These are phyloP conservation scores for Telenomus remus DNA, from an alignment of 1,140 invertebrate genomes.

Conservation along the genomic window DNA sequence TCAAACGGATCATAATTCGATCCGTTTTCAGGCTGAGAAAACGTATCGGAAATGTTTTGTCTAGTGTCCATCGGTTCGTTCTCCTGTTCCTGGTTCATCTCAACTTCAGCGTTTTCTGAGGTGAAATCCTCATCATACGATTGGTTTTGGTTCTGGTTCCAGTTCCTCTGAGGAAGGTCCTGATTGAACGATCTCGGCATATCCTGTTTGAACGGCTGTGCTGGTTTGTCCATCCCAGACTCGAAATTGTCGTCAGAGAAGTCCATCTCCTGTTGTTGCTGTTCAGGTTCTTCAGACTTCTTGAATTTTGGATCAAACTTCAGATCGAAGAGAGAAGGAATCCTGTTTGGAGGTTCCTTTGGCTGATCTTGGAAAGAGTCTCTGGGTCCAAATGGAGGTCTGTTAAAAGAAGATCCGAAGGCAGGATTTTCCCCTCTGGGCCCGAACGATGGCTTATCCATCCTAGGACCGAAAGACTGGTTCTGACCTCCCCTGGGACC, in stretches of 20 bases:
- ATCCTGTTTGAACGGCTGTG: constrained; percentile 1
- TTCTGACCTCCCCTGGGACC: constrained; percentile 6
- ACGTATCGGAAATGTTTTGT: constrained; percentile 1
- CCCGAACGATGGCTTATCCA: constrained; percentile 29
- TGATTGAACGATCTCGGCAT: not conserved
- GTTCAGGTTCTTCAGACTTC: not conserved
- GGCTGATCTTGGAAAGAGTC: constrained; percentile 16
- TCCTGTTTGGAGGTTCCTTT: constrained; percentile 16
- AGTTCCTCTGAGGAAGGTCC: not conserved
- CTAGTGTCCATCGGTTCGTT: not conserved
- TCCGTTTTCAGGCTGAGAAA: constrained; percentile 13
- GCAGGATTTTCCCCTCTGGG: constrained; percentile 14
- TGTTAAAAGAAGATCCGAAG: constrained; percentile 9
- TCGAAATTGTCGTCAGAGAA: constrained; percentile 11
- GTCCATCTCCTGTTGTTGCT: not conserved
- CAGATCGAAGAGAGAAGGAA: constrained; percentile 42
- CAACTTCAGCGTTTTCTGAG: constrained; percentile 4
- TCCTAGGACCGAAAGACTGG: constrained; percentile 21
- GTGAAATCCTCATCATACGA: constrained; percentile 6
- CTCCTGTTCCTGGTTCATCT: not conserved
- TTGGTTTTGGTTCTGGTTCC: constrained; percentile 2
- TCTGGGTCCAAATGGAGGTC: constrained; percentile 9
- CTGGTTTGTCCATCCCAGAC: not conserved
- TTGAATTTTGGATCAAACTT: constrained; percentile 35
- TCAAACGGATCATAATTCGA: constrained; percentile 44